These are phyloP conservation scores for Scaptomyza pallida DNA, from an alignment of 1,140 invertebrate genomes.

Conservation along the genomic window DNA sequence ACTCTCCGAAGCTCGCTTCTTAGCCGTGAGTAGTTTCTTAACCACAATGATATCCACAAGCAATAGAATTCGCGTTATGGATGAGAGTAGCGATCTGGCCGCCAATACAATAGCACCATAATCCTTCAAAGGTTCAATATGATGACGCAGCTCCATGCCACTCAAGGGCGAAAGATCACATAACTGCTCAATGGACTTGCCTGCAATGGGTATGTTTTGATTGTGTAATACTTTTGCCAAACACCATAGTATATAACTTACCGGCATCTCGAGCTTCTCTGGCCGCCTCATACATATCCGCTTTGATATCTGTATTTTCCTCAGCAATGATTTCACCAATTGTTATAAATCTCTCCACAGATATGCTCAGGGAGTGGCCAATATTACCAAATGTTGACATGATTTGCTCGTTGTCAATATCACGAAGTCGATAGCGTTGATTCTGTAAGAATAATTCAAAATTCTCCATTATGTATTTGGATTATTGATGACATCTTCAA, in stretches of 20 bases:
- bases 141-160: slow-evolving; percentile 85
- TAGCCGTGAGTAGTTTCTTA: slow-evolving; percentile 96
- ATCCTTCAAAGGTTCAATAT: slow-evolving; percentile 86
- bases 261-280: slow-evolving; percentile 97
- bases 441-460: slow-evolving; percentile 43
- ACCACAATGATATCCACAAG: slow-evolving; percentile 99
- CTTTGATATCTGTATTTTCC: slow-evolving; percentile 98
- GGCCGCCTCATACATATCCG: slow-evolving; percentile 99
- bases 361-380: slow-evolving; percentile 97
- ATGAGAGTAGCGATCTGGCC: slow-evolving; percentile 95
- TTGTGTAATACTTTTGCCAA: no score
- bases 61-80: slow-evolving; percentile 98
- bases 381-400: slow-evolving; percentile 92
- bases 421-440: slow-evolving; percentile 73
- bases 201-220: no score
- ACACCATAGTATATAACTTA: no score
- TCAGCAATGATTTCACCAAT: slow-evolving; percentile 99
- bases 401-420: slow-evolving; percentile 85
- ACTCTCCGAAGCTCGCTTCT: slow-evolving; percentile 96
- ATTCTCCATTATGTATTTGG: no score
- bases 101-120: slow-evolving; percentile 93
- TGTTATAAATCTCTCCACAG: slow-evolving; percentile 98
- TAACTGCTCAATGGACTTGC: slow-evolving; percentile 91
- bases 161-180: slow-evolving; percentile 90
- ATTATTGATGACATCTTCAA: background rate